Evolutionary conservation across 2,797 vertebrate genomes (phyloP).

Genomic region (Sciurus carolinensis): DNA sequence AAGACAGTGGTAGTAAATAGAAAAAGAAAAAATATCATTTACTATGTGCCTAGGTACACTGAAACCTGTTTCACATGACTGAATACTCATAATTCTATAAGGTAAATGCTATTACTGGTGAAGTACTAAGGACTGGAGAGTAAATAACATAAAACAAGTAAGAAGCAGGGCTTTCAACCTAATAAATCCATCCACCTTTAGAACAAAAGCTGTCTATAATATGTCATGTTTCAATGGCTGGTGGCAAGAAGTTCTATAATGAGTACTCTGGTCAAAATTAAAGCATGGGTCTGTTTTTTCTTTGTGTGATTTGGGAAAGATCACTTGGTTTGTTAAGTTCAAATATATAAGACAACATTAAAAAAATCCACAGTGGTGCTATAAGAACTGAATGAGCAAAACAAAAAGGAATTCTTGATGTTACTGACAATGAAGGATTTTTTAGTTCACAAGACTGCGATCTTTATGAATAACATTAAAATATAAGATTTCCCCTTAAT

Average conservation of each 20-base stretch:
- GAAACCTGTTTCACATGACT: conserved; percentile 14
- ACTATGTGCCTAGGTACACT: neutral
- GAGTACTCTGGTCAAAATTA: neutral
- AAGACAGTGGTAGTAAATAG: neutral
- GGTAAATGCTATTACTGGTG: neutral
- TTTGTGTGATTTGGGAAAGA: neutral
- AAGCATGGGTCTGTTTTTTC: neutral
- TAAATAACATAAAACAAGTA: neutral
- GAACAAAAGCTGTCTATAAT: neutral
- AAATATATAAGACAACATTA: neutral
- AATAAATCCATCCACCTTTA: neutral
- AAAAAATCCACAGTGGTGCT: neutral
- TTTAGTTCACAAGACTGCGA: neutral
- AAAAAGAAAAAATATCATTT: neutral
- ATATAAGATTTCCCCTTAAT: neutral
- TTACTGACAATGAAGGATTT: neutral
- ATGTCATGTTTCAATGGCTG: neutral
- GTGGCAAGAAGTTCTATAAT: neutral
- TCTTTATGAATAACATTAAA: neutral
- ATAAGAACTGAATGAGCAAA: neutral
- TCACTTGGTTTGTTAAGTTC: neutral
- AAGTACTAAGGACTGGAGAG: neutral
- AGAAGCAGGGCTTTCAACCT: neutral
- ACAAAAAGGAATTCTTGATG: neutral
- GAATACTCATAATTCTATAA: neutral